A percentile compares a stretch with the other conserved stretches of the same genome.
Conservation (phyloP, 2,888 invertebrate species). For the Blastobasis adustella region DNA sequence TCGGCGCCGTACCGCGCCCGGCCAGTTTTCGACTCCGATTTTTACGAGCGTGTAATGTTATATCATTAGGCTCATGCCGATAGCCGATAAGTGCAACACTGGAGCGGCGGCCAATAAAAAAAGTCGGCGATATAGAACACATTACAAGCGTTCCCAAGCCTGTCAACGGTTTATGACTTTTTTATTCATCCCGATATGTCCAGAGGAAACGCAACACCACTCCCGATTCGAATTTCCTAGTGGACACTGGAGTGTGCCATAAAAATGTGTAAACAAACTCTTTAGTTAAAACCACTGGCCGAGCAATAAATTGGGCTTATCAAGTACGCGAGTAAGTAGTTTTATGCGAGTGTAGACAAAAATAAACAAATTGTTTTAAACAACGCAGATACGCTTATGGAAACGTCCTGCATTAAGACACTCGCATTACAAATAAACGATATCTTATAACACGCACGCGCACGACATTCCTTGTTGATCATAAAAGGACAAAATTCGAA, state of each 20-base stretch:
- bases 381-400: no score
- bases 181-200: constrained; percentile 61
- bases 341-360: not conserved
- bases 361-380: not conserved
- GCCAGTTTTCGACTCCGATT: constrained; percentile 48
- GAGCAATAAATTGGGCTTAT: constrained; percentile 17
- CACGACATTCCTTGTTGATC: constrained; percentile 5
- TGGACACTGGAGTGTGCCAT: constrained; percentile 47
- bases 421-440: no score
- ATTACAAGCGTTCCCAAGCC: constrained; percentile 65
- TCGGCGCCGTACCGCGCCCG: constrained; percentile 30
- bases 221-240: constrained; percentile 55
- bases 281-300: constrained; percentile 32
- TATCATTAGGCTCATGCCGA: constrained; percentile 52
- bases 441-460: no score
- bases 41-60: constrained; percentile 63
- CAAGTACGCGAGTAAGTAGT: not conserved
- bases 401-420: no score
- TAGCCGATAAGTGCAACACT: constrained; percentile 64
- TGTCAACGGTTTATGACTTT: constrained; percentile 69
- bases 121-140: constrained; percentile 51
- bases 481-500: constrained; percentile 39
- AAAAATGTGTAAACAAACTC: constrained; percentile 42
- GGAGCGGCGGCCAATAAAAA: constrained; percentile 56
- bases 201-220: constrained; percentile 63